These are phyloP conservation scores for Mimas tiliae DNA, from an alignment of 2,888 invertebrate species.

Conservation along the genomic window DNA sequence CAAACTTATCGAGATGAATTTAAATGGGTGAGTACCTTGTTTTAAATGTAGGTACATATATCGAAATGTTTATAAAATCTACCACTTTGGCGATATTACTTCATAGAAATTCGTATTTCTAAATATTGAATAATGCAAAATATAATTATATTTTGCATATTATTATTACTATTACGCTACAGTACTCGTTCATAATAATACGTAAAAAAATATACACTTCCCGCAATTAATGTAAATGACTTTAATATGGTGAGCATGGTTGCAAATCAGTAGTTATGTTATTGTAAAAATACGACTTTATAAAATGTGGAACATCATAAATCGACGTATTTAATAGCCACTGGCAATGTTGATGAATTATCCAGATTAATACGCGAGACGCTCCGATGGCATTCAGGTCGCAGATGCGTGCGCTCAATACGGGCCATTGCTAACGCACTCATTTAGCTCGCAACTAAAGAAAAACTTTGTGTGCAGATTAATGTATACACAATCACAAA, in stretches of 20 bases:
- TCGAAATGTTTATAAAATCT: no score
- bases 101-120: no score
- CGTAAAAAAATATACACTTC: no score
- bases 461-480: constrained; percentile 59
- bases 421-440: constrained; percentile 61
- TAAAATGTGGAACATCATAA: constrained; percentile 4
- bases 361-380: constrained; percentile 71
- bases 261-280: not conserved
- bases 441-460: constrained; percentile 64
- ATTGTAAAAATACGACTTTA: not conserved
- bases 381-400: constrained; percentile 76
- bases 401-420: constrained; percentile 63
- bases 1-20: not conserved
- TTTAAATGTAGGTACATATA: no score
- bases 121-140: no score
- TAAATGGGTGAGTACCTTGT: not conserved
- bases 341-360: constrained; percentile 47
- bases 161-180: no score
- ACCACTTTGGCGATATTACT: no score
- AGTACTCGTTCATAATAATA: no score
- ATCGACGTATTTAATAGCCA: constrained; percentile 39
- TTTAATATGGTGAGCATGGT: not conserved
- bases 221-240: no score
- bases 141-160: no score
- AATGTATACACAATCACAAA: constrained; percentile 29